Conservation (phyloP, 2,113 vertebrate species). For the Agapornis roseicollis region DNA sequence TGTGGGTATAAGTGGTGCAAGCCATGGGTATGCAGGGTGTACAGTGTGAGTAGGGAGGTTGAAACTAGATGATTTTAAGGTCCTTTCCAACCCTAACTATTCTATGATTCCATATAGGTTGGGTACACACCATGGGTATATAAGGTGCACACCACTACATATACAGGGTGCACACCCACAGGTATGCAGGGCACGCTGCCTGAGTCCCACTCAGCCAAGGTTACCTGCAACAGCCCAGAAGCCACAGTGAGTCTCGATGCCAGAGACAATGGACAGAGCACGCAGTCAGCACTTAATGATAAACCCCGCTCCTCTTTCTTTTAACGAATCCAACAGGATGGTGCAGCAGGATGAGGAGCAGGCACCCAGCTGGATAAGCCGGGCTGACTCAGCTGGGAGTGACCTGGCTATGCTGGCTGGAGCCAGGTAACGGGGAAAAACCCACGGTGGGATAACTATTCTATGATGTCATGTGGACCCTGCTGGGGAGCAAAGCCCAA, state of each 20-base stretch:
- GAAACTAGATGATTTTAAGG: too few relatives aligned
- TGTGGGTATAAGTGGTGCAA: not conserved
- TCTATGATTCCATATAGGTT: too few relatives aligned
- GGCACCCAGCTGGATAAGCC: not conserved
- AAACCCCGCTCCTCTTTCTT: not conserved
- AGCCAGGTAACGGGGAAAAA: not conserved
- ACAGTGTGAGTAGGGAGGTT: not conserved
- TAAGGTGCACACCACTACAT: rapidly evolving
- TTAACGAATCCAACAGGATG: not conserved
- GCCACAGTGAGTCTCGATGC: rapidly evolving
- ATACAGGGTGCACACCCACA: rapidly evolving
- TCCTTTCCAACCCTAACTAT: too few relatives aligned
- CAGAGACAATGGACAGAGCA: not conserved
- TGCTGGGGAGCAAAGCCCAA: rapidly evolving
- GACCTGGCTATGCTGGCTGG: not conserved
- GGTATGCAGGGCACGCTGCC: rapidly evolving
- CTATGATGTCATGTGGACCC: rapidly evolving
- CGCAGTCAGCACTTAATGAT: rapidly evolving
- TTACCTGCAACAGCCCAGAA: not conserved
- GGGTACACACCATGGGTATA: rapidly evolving
- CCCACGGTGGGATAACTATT: rapidly evolving
- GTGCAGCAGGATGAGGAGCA: not conserved
- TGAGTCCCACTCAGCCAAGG: not conserved
- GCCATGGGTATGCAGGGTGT: too few relatives aligned
- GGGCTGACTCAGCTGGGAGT: not conserved